A percentile compares a stretch with the other conserved stretches of the same genome.
phyloP scores from a whole-genome alignment of 2,888 invertebrate species.

The Taphrorychus bicolor region DNA sequence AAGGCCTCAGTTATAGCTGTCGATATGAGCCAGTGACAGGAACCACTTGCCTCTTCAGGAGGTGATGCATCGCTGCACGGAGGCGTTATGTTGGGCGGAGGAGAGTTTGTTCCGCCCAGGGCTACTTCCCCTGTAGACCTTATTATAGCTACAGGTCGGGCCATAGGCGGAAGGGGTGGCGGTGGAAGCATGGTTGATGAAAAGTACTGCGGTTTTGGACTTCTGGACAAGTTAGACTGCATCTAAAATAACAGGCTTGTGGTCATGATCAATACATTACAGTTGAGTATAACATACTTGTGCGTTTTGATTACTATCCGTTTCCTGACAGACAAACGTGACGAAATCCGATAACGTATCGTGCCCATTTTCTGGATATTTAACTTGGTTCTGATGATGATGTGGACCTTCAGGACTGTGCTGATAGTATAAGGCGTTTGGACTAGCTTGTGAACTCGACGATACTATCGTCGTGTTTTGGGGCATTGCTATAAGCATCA shows the following conservation, averaged over 20 bases:
- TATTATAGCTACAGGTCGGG: slow-evolving; percentile 94
- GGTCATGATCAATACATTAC: neutral
- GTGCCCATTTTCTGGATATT: slow-evolving; percentile 85
- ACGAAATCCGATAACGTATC: slow-evolving; percentile 96
- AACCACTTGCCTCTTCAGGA: slow-evolving; percentile 54
- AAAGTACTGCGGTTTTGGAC: slow-evolving; percentile 84
- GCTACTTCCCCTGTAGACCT: slow-evolving; percentile 77
- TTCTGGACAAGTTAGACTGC: slow-evolving; percentile 66
- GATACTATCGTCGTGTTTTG: slow-evolving; percentile 63
- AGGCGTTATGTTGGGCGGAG: slow-evolving; percentile 69
- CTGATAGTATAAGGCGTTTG: slow-evolving; percentile 64
- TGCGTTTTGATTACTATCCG: slow-evolving; percentile 77
- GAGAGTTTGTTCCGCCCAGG: slow-evolving; percentile 68
- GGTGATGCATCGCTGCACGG: slow-evolving; percentile 60
- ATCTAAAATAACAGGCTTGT: slow-evolving; percentile 58
- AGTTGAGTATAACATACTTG: slow-evolving; percentile 65
- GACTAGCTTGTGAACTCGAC: slow-evolving; percentile 65
- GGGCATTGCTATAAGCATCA: slow-evolving; percentile 57
- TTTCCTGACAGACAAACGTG: slow-evolving; percentile 95
- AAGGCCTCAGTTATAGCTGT: neutral
- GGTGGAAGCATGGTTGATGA: slow-evolving; percentile 94
- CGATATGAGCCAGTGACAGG: too few relatives aligned
- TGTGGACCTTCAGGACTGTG: slow-evolving; percentile 65
- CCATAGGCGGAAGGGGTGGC: slow-evolving; percentile 94
- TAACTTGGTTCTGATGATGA: slow-evolving; percentile 63